These are phyloP conservation scores for Entomobrya multifasciata DNA, from an alignment of 2,888 invertebrate species.

Conservation along the genomic window DNA sequence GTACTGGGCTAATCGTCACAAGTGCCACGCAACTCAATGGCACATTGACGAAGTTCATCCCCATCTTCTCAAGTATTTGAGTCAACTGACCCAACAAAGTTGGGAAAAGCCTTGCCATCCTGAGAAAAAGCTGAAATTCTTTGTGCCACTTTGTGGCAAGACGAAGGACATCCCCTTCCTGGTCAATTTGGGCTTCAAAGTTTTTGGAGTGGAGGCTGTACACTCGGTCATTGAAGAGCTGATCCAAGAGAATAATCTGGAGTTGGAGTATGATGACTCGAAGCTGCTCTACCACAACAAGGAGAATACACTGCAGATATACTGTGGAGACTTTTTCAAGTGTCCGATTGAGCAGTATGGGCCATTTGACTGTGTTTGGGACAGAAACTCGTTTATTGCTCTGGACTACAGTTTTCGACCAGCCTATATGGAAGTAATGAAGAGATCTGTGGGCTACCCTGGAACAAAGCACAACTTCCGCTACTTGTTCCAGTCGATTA, in stretches of 20 bases:
- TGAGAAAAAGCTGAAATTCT: conserved; percentile 76
- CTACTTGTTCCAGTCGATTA: conserved; percentile 70
- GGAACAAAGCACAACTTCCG: conserved; percentile 47
- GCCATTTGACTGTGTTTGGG: conserved; percentile 80
- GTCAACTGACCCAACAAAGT: conserved; percentile 37
- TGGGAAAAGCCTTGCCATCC: conserved; percentile 1
- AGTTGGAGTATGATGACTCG: conserved; percentile 60
- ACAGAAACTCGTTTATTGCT: conserved; percentile 80
- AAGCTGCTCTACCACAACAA: conserved; percentile 70
- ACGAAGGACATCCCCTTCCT: too few species aligned
- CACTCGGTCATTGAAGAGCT: too few species aligned
- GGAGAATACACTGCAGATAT: conserved; percentile 78
- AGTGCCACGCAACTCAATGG: conserved; percentile 70
- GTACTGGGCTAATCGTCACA: conserved; percentile 74
- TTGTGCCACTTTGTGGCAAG: too few species aligned
- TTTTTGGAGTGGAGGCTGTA: too few species aligned
- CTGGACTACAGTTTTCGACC: conserved; percentile 74
- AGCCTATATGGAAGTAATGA: conserved; percentile 71
- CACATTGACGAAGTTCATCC: conserved; percentile 76
- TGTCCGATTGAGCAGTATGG: conserved; percentile 78
- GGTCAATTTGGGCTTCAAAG: too few species aligned
- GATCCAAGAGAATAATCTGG: too few species aligned
- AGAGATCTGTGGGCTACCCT: conserved; percentile 49
- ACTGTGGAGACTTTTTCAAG: conserved; percentile 79
- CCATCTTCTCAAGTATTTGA: conserved; percentile 61